Evolutionary conservation across 53 echinoderm and acorn worm genomes (phyloP).

Genomic region (Paelopatides confundens): DNA sequence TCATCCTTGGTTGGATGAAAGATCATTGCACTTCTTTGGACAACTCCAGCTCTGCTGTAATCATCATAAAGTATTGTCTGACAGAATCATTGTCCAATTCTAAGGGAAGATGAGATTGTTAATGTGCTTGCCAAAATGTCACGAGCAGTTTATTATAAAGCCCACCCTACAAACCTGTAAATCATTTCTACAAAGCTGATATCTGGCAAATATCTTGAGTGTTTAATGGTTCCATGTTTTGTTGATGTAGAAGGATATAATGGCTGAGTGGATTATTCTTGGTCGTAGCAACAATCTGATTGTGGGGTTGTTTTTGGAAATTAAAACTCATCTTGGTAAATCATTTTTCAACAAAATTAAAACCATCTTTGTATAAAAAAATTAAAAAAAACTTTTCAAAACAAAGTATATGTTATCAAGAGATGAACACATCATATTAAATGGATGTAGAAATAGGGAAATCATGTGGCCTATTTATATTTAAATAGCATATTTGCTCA

Average conservation of each 20-base stretch:
- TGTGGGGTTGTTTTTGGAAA: too few relatives aligned
- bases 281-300: background rate
- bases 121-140: slow-evolving; percentile 48
- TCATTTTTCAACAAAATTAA: too few relatives aligned
- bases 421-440: too few relatives aligned
- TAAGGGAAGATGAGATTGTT: slow-evolving; percentile 4
- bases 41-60: background rate
- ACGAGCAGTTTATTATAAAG: background rate
- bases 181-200: background rate
- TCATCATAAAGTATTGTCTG: slow-evolving; percentile 38
- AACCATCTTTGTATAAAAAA: too few relatives aligned
- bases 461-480: too few relatives aligned
- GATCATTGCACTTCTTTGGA: slow-evolving; percentile 33
- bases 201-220: slow-evolving; percentile 24
- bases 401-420: too few relatives aligned
- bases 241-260: background rate
- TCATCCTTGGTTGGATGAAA: background rate
- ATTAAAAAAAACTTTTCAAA: too few relatives aligned
- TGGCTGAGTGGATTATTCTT: background rate
- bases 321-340: too few relatives aligned
- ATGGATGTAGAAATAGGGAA: too few relatives aligned
- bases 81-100: slow-evolving; percentile 22
- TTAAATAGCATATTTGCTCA: too few relatives aligned
- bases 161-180: slow-evolving; percentile 18
- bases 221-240: too few relatives aligned